Evolutionary conservation across 1,140 invertebrate species (phyloP).

Genomic region (Campoletis sonorensis): DNA sequence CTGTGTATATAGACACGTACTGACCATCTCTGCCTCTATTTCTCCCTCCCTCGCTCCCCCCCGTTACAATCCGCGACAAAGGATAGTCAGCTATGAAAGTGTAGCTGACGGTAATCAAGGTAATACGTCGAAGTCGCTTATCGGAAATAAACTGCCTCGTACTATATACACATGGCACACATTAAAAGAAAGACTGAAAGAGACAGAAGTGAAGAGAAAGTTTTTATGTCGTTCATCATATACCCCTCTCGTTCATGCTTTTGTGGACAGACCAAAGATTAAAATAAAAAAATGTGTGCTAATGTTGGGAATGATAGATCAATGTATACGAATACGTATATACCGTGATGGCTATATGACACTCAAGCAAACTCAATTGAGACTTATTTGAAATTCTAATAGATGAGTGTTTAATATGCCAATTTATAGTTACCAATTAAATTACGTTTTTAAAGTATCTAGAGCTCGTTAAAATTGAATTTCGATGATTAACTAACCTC

Average conservation of each 20-base stretch:
- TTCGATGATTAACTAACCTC: too few relatives aligned
- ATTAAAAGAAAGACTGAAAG: neutral
- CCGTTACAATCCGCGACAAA: slow-evolving; percentile 33
- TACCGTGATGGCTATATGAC: neutral
- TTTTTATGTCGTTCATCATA: neutral
- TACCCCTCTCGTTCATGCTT: neutral
- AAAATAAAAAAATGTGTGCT: slow-evolving; percentile 22
- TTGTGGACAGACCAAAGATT: neutral
- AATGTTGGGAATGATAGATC: neutral
- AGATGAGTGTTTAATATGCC: neutral
- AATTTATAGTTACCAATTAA: neutral
- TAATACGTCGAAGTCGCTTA: slow-evolving; percentile 63
- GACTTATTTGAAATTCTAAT: slow-evolving; percentile 14
- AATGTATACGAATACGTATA: neutral
- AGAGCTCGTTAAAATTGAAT: too few relatives aligned
- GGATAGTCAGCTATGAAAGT: slow-evolving; percentile 27
- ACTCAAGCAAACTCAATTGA: neutral
- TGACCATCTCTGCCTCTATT: slow-evolving; percentile 38
- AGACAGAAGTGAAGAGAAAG: slow-evolving; percentile 1
- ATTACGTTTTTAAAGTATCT: neutral
- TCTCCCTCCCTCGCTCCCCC: neutral
- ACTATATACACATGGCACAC: slow-evolving; percentile 6
- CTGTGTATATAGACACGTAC: slow-evolving; percentile 43
- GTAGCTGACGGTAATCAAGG: slow-evolving; percentile 60
- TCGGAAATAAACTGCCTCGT: slow-evolving; percentile 40